A percentile compares a stretch with the other conserved stretches of the same genome.
Evolutionary conservation across 2,888 invertebrate genomes (phyloP).

Genomic region (Lepidocyrtoides sp.): DNA sequence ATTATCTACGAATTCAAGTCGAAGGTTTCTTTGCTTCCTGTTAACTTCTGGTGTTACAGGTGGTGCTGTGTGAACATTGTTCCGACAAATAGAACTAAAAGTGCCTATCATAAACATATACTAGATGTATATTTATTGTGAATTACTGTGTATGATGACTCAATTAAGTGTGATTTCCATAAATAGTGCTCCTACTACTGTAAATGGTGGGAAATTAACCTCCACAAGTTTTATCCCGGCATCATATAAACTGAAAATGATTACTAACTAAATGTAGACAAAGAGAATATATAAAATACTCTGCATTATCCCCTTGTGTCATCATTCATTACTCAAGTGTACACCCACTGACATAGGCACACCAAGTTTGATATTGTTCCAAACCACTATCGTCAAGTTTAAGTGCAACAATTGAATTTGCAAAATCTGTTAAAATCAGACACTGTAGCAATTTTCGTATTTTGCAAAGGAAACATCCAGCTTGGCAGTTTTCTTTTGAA

Average conservation of each 20-base stretch:
- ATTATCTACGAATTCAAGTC: slow-evolving; percentile 59
- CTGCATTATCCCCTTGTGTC: neutral
- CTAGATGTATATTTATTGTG: neutral
- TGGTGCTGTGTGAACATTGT: slow-evolving; percentile 47
- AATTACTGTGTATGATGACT: slow-evolving; percentile 5
- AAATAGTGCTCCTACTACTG: neutral
- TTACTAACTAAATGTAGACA: slow-evolving; percentile 14
- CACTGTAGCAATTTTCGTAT: neutral
- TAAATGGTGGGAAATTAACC: slow-evolving; percentile 67
- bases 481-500: neutral
- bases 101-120: neutral
- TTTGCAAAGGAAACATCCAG: neutral
- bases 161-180: slow-evolving; percentile 50
- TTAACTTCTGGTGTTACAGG: slow-evolving; percentile 74
- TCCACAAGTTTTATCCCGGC: slow-evolving; percentile 50
- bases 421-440: neutral
- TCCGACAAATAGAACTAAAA: neutral
- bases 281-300: slow-evolving; percentile 68
- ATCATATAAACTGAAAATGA: neutral
- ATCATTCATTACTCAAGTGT: slow-evolving; percentile 66
- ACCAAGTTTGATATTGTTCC: slow-evolving; percentile 20
- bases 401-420: neutral
- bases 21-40: slow-evolving; percentile 72
- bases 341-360: slow-evolving; percentile 32
- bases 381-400: too few species aligned